Evolutionary conservation across 2,797 vertebrate species (phyloP), one percentile per base, ranked within the genome.

Genomic region (Myripristis jacobus): DNA sequence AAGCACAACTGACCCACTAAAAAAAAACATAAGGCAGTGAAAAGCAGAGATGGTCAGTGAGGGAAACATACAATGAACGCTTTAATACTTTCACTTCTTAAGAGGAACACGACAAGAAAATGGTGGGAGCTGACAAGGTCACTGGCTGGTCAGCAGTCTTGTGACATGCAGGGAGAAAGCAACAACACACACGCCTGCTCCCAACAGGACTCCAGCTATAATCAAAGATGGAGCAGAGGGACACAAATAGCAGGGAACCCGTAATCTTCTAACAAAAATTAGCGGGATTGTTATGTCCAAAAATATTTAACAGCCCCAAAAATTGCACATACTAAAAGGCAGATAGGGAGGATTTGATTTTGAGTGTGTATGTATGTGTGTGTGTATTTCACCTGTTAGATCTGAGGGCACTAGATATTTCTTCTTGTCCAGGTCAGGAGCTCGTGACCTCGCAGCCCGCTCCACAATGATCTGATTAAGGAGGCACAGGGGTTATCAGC

Each of bases 1-100:
- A 99, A 99, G 89, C 96, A 98, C 92, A 99, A 94, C 9, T 99
- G 98, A 55, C 97, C 97, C 75, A 99, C 98, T 95, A 51, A 58
- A 63, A 74, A 52, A 59, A 16, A 44, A 92, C n/a, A n/a, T n/a
- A n/a, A n/a, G 81, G 63, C 77, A 62, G 84, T 25, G 27, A 50
- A 19, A 47, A 3, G 22, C 11, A 9, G 29, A 38, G 27, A 44
- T 9, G 15, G 38, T 79, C 60, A 79, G 24, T 0, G 0, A 27
- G 3, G 0, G 8, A 52, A 19, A 43, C 0, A 0, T 0, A 29
- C 1, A 18, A 6, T 12, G 2, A 12, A 38, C 10, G 11, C 38
- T 41, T 15, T 41, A 41, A 2, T 1, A 8, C 9, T 56, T 75
- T 70, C 0, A 22, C 67, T 79, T 86, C 4, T 63, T 27, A 9